Evolutionary conservation across 1,140 invertebrate genomes (phyloP), one percentile per base, ranked within the genome.

Genomic region (Luehdorfia chinensis): DNA sequence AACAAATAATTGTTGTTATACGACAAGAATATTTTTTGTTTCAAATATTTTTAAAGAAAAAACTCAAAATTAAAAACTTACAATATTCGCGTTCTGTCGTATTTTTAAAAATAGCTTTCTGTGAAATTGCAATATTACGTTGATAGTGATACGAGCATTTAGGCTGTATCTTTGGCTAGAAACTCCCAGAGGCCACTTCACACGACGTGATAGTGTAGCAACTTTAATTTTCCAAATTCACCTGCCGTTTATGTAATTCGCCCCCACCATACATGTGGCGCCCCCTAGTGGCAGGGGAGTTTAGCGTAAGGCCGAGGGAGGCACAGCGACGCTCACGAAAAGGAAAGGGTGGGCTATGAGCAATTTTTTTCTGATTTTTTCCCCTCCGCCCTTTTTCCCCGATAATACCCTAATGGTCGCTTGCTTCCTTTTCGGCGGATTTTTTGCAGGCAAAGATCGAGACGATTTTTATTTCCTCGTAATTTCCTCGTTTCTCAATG

Each of bases 371-470:
- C 75, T 70, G 74, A 79, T 83, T 79, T 79, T 73, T 74, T 75
- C 72, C 81, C 78, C 68, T 67, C 60, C 66, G 25, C 76, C 72
- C 74, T 78, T 72, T 75, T 78, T 75, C 70, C 74, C 63, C 81
- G 81, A 85, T 85, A 84, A 85, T 85, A 85, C 81, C 75, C 75
- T 85, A 85, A 85, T 85, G 81, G 81, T 80, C 74, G 75, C 71
- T 74, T 53, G 77, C 78, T 85, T 85, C 81, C 81, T 84, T 85
- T 85, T 84, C 74, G 75, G 68, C 62, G 65, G 69, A 73, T 70
- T 80, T 83, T 84, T 79, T 59, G 67, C 64, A 60, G 62, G 59
- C 66, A 63, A 85, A 85, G 81, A 83, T 79, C 81, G 81, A 79
- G 81, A 79, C 70, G 71, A 16, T 85, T 85, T 83, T 83, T 85